A percentile compares a stretch with the other conserved stretches of the same genome.
phyloP scores from a whole-genome alignment of 2,113 vertebrate genomes.

The Ornithorhynchus anatinus region DNA sequence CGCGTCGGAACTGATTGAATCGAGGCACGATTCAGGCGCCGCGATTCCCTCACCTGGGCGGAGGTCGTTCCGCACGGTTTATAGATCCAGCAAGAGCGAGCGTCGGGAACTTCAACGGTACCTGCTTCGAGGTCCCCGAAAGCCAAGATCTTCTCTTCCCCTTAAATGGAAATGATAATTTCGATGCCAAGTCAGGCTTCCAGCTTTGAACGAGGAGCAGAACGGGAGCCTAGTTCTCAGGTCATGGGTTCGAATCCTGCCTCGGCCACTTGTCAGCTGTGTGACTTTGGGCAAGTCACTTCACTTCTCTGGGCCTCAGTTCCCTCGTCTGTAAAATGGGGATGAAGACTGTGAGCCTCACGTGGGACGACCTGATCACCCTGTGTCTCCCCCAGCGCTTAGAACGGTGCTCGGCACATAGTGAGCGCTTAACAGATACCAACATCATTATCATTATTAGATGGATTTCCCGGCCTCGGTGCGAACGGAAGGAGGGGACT shows the following conservation, averaged over 20 bases:
- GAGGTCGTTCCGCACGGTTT: constrained; percentile 2
- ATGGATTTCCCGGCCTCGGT: constrained; percentile 62
- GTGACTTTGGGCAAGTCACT: too few relatives aligned
- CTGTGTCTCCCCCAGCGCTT: too few relatives aligned
- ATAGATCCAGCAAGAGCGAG: constrained; percentile 33
- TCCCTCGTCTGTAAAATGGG: too few relatives aligned
- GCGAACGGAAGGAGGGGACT: constrained; percentile 54
- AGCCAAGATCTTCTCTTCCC: constrained; percentile 45
- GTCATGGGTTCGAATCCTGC: too few relatives aligned
- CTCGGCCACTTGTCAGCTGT: too few relatives aligned
- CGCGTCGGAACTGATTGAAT: constrained; percentile 22
- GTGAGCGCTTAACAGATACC: too few relatives aligned
- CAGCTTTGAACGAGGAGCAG: constrained; percentile 58
- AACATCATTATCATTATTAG: too few relatives aligned
- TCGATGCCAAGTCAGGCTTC: constrained; percentile 59
- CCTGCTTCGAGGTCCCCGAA: constrained; percentile 54
- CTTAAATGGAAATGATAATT: constrained; percentile 49
- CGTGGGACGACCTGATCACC: too few relatives aligned
- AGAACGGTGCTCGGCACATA: too few relatives aligned
- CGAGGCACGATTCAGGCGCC: not conserved
- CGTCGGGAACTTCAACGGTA: constrained; percentile 45
- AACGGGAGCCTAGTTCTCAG: constrained; percentile 42
- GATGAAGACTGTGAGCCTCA: too few relatives aligned
- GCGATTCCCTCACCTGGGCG: not conserved
- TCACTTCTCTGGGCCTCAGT: too few relatives aligned